Evolutionary conservation across 2,888 invertebrate genomes (phyloP).

Genomic region (Ryuthela nishihirai): DNA sequence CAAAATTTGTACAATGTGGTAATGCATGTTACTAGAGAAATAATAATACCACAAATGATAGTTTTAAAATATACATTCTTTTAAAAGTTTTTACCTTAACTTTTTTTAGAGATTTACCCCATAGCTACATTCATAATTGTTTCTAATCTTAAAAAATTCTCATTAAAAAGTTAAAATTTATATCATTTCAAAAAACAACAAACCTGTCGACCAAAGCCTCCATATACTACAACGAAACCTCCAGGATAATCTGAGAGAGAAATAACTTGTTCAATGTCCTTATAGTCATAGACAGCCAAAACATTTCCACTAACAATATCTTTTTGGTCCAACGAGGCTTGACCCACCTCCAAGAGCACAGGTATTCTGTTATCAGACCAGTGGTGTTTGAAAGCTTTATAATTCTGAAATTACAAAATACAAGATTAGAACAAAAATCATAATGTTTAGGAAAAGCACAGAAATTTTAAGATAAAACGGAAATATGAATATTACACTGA

Average conservation of each 20-base stretch:
- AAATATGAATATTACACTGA: neutral
- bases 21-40: no score
- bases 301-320: conserved; percentile 79
- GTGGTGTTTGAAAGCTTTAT: conserved; percentile 89
- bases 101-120: no score
- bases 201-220: conserved; percentile 80
- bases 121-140: no score
- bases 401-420: conserved; percentile 57
- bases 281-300: conserved; percentile 77
- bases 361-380: conserved; percentile 92
- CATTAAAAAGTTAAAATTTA: no score
- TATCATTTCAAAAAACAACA: no score
- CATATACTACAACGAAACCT: conserved; percentile 85
- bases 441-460: no score
- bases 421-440: conserved; percentile 16
- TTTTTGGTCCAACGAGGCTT: conserved; percentile 84
- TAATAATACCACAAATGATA: no score
- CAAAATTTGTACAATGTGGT: no score
- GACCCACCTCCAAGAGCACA: conserved; percentile 84
- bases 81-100: no score
- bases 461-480: neutral
- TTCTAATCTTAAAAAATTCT: no score
- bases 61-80: no score
- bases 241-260: conserved; percentile 80
- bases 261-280: conserved; percentile 75